Evolutionary conservation across 2,797 vertebrate species (phyloP), one percentile per base, ranked within the genome.

Genomic region (Eulemur albifrons): DNA sequence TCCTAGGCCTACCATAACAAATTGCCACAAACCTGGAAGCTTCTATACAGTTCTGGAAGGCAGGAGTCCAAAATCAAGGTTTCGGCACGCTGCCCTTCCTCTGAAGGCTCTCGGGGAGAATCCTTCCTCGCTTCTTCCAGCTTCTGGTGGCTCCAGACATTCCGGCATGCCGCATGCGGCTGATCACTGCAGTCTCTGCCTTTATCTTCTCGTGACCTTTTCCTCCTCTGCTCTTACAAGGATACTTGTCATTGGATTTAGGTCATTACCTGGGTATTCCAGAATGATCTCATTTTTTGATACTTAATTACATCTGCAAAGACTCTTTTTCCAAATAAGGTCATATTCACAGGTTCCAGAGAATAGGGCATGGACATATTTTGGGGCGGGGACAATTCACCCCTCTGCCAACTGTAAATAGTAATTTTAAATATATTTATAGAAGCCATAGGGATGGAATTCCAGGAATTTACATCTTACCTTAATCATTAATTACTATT

Each of bases 401-500:
- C 18, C 7, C 10, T 50, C 40, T 79, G 54, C 4, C 4, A 12
- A 52, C 25, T 73, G 3, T 65, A 59, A 91, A 48, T 23, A 43
- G n/a, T 83, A 25, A 38, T 86, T 81, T 65, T 57, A 30, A 96
- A 59, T 90, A 67, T 52, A n/a, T 77, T 75, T 76, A 45, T 70
- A 48, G 83, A 96, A 76, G 85, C 7, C 18, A 65, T 32, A 30
- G 30, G 15, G 35, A 23, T 92, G 30, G 25, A 88, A 81, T 82
- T 96, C 48, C 70, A 85, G 12, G 25, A 61, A 45, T 13, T n/a
- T 45, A 35, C 3, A 20, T 73, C 86, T 92, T 57, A 27, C 7
- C 85, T 76, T 87, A 86, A 61, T 61, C 76, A 38, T 40, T 67
- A 88, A 76, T 40, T 83, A 90, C 32, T 69, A 79, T 63, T 96